phyloP scores from a whole-genome alignment of 92 coral and sea anemone species.

The Micromussa lordhowensis region DNA sequence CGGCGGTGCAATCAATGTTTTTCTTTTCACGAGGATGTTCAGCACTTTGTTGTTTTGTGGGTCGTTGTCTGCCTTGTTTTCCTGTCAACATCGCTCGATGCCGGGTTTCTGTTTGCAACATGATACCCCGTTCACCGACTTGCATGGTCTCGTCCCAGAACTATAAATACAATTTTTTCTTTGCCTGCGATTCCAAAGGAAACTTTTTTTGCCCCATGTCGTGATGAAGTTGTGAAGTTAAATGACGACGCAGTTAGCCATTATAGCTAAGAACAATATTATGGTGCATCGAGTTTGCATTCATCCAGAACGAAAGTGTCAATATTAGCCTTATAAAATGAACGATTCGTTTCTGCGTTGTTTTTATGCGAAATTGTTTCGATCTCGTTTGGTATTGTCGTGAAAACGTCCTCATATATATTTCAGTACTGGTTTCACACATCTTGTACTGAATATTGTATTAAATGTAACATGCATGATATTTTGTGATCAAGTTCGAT shows the following conservation, averaged over 20 bases:
- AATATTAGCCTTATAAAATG: too few relatives aligned
- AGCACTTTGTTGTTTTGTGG: slow-evolving; percentile 1
- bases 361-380: background rate
- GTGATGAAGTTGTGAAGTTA: background rate
- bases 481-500: background rate
- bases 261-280: background rate
- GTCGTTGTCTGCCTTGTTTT: background rate
- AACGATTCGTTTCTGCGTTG: background rate
- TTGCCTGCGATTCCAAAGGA: background rate
- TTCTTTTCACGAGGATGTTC: background rate
- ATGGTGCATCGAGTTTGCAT: background rate
- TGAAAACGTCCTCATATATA: background rate
- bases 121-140: background rate
- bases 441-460: background rate
- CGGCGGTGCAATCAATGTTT: background rate
- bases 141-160: background rate
- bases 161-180: background rate
- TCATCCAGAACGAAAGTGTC: background rate
- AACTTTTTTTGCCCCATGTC: background rate
- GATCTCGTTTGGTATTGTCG: background rate
- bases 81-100: background rate
- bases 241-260: background rate
- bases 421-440: background rate
- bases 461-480: background rate
- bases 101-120: background rate